Evolutionary conservation across 2,797 vertebrate genomes (phyloP), one percentile per base, ranked within the genome.

Genomic region (Gymnocypris eckloni): DNA sequence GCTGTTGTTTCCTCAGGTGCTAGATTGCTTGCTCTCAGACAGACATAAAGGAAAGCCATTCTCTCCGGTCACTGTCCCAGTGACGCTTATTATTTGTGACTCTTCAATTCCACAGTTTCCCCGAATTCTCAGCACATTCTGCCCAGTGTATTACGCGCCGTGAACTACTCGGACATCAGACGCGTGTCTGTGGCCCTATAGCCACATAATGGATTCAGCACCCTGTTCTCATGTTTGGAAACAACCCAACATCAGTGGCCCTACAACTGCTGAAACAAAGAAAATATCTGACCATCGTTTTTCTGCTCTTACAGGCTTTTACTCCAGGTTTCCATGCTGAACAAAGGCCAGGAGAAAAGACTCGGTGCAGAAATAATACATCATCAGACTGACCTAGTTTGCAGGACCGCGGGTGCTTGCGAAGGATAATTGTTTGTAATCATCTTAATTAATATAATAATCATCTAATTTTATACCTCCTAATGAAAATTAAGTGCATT

Each of bases 401-500:
- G 91, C 89, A 91, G 93, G 89, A 92, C 90, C 90, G 87, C 90
- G 90, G 92, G 92, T 92, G 92, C 92, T 88, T 92, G 93, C 89
- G 87, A 82, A 88, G 90, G 79, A 91, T 95, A 95, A 94, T 95
- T 95, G 94, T 94, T 94, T 93, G 93, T 92, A 95, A 93, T 94
- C 93, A 91, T 86, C 90, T 86, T 94, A 95, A 95, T 95, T 93
- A 94, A 93, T 92, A 88, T 91, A 89, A 92, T 95, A 93, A 95
- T 95, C 92, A 91, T 92, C 92, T 94, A 91, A 94, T 95, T 95
- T 95, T 94, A 95, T 93, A 92, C 90, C 91, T 91, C 89, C 89
- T 95, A 95, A 95, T 95, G 93, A 95, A 94, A 95, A 95, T 94
- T 93, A 95, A 95, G 92, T 94, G 93, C 93, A 94, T 95, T 95